Evolutionary conservation across 2,113 vertebrate species (phyloP), one percentile per base, ranked within the genome.

Genomic region (Callospermophilus lateralis): DNA sequence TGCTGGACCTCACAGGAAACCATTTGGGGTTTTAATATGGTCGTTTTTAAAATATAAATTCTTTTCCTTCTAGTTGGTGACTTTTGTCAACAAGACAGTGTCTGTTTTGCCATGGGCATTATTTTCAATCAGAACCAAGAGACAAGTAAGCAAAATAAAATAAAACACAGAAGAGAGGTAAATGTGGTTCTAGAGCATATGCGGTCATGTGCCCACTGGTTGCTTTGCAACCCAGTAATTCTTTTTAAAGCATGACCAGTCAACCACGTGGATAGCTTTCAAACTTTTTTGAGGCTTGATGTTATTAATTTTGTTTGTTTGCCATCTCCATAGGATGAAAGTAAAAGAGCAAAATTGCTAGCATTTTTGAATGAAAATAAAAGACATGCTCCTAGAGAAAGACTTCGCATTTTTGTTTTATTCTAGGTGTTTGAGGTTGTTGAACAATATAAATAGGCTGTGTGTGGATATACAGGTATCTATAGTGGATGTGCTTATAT

Each of bases 141-240:
- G 34, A 63, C 20, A 80, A 58, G 19, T n/a, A 55, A 70, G 70
- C 55, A 76, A 94, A 73, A 48, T 63, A 39, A 74, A 93, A 45
- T 85, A 48, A 80, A 65, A 19, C 13, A 5, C 2, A 26, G 30
- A 16, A 51, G 67, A 77, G 24, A 24, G 12, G 10, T 53, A 6
- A 28, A 22, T 24, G 5, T 24, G 81, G 19, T 19, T 88, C 22
- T 9, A 6, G 10, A 51, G 13, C 8, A 19, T 17, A 15, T 39
- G 4, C 37, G 39, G 22, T 39, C 5, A 19, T 0, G 8, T 19
- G 13, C 1, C 12, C 19, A 0, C 48, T 19, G 9, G 3, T 15
- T 78, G 87, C 51, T 63, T 73, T 28, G 45, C 6, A 45, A 4
- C n/a, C 30, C 4, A 51, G 28, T 15, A 6, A 79, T 86, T 78